A percentile compares a stretch with the other conserved stretches of the same genome.
Conservation (phyloP, 2,888 invertebrate species). For the Tetragnatha montana region DNA sequence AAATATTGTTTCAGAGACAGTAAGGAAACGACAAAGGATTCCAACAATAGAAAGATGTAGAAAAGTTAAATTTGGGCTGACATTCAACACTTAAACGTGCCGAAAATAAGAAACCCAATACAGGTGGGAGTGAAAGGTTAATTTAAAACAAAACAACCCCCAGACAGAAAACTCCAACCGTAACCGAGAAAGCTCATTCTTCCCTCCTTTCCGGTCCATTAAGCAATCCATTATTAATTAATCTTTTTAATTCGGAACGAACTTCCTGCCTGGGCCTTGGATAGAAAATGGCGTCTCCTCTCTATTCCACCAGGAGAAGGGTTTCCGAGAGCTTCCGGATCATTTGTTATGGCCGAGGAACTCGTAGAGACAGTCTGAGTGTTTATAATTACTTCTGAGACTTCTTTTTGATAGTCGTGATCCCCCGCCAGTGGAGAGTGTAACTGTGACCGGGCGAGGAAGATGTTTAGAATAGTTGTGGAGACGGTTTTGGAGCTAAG, state of each 20-base stretch:
- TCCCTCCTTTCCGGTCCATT: neutral
- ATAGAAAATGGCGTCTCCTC: neutral
- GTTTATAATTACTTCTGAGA: slow-evolving; percentile 28
- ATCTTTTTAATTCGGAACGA: neutral
- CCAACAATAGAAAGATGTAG: no score
- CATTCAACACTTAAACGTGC: no score
- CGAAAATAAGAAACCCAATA: no score
- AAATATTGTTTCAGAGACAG: no score
- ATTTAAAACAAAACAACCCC: no score
- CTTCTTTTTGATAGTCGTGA: neutral
- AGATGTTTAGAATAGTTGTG: neutral
- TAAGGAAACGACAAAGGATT: no score
- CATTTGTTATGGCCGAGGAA: neutral
- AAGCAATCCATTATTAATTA: neutral
- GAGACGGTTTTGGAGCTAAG: neutral
- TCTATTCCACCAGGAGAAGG: neutral
- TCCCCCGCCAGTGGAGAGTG: neutral
- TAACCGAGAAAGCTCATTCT: no score
- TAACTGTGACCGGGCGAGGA: neutral
- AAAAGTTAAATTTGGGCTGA: no score
- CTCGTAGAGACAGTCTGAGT: neutral
- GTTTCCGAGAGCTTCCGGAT: neutral
- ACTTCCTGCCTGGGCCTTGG: neutral
- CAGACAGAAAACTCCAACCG: no score
- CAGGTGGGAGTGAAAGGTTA: no score